Evolutionary conservation across 2,797 vertebrate genomes (phyloP), one percentile per base, ranked within the genome.

Genomic region (Alosa sapidissima): DNA sequence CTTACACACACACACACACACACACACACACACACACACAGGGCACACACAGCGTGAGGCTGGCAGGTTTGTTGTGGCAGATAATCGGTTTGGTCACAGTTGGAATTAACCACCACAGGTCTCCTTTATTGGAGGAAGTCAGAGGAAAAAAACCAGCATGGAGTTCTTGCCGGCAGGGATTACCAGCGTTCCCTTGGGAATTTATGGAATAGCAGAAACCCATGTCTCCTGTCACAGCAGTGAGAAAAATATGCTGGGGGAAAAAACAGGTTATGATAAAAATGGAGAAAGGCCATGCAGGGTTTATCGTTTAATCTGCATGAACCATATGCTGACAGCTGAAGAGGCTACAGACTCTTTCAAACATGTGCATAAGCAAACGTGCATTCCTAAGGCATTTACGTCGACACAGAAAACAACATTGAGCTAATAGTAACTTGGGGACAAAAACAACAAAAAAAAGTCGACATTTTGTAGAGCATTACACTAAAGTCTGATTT

Each of bases 221-320:
- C 36, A 52, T 41, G n/a, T 65, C 85, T 47, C n/a, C 72, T 65
- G 54, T 78, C 72, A 78, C 16, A 21, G n/a, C 21, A 68, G 58
- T 1, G 33, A 45, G 49, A 41, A 62, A 84, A 81, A 45, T 19
- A 2, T 6, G 41, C 33, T 10, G 3, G 3, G 28, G 11, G 13
- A n/a, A 47, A 52, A 24, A 78, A 36, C 14, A 10, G 45, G 13
- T 45, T 48, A 72, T 52, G 47, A 47, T 84, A 84, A 84, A 84
- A 81, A 81, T 78, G 41, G 41, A 45, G 24, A 52, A 52, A 68
- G 75, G 52, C 24, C 24, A 28, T 28, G 28, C 28, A 10, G 83
- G 49, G 48, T 51, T 81, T 84, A 72, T 81, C n/a, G 51, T 78
- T 36, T 52, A 19, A 84, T 78, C 62, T 81, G 52, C 83, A 84